Evolutionary conservation across 2,797 vertebrate species (phyloP), one percentile per base, ranked within the genome.

Genomic region (Peromyscus attwateri): DNA sequence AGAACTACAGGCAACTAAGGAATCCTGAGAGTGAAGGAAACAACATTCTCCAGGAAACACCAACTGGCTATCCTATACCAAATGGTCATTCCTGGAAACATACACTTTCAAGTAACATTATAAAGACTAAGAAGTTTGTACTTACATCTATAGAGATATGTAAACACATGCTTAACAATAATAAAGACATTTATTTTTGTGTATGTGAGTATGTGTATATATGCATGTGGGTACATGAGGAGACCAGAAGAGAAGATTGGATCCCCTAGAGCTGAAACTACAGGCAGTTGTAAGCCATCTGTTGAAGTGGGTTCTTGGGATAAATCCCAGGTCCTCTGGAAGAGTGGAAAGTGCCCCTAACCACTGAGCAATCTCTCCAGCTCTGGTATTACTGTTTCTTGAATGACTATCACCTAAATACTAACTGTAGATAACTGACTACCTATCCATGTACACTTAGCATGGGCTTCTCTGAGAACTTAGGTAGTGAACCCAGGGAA

Each of bases 361-460:
- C 49, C 85, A 87, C 43, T 23, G 43, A 85, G 31, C 31, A 46
- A 49, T n/a, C 23, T 73, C 49, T 73, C n/a, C 66, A 73, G 34
- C 46, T 70, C n/a, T 70, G 49, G 23, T 19, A 40, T 87, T 87
- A 90, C 49, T 88, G 43, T 96, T 91, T 85, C 75, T 91, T 96
- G 89, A 89, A 71, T 95, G 79, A 73, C 16, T n/a, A 37, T 96
- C 52, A 87, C 17, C 79, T 87, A 29, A 89, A 62, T 80, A 55
- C 94, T 71, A 97, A 84, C 60, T 89, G 93, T 71, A 95, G 64
- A 43, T 96, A 93, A 92, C 60, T 96, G 75, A 64, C 16, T 55
- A 43, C 94, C 62, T 57, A 87, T 16, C 73, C 60, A 52, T 70
- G 62, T 57, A 62, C 82, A 87, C 93, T 91, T 76, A 94, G 71